Base-by-base conservation (phyloP, 2,888 invertebrate genomes). In the Cecidostiba fungosa region DNA sequence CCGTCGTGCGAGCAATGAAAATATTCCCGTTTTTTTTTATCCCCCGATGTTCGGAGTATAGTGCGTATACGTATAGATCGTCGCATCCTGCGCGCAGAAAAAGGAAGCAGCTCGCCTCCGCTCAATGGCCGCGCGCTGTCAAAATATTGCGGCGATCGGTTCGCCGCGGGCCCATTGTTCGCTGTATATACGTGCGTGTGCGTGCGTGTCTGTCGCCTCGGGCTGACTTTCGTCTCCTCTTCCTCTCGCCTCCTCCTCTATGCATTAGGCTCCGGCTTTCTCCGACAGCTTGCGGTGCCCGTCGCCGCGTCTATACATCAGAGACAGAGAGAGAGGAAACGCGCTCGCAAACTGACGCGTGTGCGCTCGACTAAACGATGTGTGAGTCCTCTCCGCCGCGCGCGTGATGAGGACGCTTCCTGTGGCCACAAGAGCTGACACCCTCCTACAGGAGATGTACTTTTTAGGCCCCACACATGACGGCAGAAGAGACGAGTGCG, bases 131-230 rank as follows among this genome's bases (percentile, higher is more conserved):
- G 90, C 90, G 91, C 90, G 92, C 92, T 93, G 93, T 93, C 93
- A 93, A 93, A 93, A 93, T 93, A 93, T 93, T 93, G 92, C 91
- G 91, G 91, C 90, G 92, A 93, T 91, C 92, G 90, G 88, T 88
- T 90, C 87, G 89, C 85, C 82, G 84, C 87, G 79, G 86, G 84
- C 50, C 85, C 54, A 79, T 79, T 81, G 77, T 81, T 79, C 87
- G 88, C 82, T 39, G 8, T 39, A 39, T 39, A 43, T 32, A 8
- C 62, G 26, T 50, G 3, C 59, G 12, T 78, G 12, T 78, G 12
- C 19, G 36, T 12, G n/a, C 19, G 23, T 2, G 69, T 16, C 54
- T 72, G 88, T 89, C 89, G 91, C 91, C 90, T 88, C 89, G 87
- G 89, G 90, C 90, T 91, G 91, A 91, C 91, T 91, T 50, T 50